Evolutionary conservation across 2,797 vertebrate species (phyloP).

Genomic region (Sebastes minor): DNA sequence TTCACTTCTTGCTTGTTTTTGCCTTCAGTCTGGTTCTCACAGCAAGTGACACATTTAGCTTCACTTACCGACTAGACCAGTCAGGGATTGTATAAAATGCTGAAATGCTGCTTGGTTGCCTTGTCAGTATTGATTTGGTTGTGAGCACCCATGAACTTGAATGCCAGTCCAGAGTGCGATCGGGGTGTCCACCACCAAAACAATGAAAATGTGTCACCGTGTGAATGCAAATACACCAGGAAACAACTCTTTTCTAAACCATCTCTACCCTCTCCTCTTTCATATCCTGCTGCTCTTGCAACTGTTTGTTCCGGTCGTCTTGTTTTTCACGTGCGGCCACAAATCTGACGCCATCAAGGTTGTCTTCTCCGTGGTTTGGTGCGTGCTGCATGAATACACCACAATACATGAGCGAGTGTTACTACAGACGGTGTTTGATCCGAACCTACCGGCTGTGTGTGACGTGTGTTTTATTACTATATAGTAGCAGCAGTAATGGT

Average conservation of each 20-base stretch:
- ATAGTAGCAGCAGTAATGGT: background rate
- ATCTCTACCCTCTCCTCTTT: slow-evolving; percentile 14
- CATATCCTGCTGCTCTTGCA: slow-evolving; percentile 33
- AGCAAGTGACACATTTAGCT: background rate
- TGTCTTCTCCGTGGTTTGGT: background rate
- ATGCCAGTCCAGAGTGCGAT: background rate
- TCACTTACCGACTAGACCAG: background rate
- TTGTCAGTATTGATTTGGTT: background rate
- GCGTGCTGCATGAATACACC: background rate
- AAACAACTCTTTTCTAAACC: slow-evolving; percentile 30
- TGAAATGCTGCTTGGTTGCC: background rate
- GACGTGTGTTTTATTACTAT: background rate
- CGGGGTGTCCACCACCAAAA: background rate
- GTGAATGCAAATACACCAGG: slow-evolving; percentile 29
- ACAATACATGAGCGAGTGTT: background rate
- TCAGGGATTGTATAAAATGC: background rate
- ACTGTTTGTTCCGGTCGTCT: background rate
- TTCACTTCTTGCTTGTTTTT: background rate
- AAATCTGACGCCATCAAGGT: background rate
- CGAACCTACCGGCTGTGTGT: background rate
- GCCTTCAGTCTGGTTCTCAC: background rate
- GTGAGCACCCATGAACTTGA: background rate
- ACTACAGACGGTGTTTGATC: background rate
- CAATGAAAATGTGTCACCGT: slow-evolving; percentile 38
- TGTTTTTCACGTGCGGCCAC: slow-evolving; percentile 7